These are phyloP conservation scores for Euzophera pinguis DNA, from an alignment of 2,888 invertebrate genomes.

Conservation along the genomic window DNA sequence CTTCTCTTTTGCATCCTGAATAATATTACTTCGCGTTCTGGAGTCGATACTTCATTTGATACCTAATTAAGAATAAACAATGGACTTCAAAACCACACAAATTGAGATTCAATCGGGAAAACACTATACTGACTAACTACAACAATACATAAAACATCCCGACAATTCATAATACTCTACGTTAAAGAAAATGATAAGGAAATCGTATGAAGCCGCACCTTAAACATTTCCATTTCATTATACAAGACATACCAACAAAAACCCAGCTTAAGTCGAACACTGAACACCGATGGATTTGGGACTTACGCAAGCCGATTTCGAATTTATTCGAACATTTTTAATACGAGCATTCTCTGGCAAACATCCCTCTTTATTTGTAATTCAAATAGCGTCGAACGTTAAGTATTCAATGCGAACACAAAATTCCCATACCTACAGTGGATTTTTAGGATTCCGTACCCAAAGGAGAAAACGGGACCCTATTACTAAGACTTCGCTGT, in stretches of 20 bases:
- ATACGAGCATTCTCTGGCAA: conserved; percentile 22
- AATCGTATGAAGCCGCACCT: neutral
- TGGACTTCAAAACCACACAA: no score
- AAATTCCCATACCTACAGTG: conserved; percentile 20
- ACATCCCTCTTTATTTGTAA: conserved; percentile 22
- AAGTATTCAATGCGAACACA: conserved; percentile 25
- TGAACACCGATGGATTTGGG: conserved; percentile 8
- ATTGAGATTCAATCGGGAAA: no score
- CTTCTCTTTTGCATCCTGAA: no score
- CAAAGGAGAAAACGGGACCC: no score
- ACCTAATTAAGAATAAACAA: no score
- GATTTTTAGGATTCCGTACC: no score
- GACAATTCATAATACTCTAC: neutral
- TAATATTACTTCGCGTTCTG: no score
- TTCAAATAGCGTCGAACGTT: conserved; percentile 23
- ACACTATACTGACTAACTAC: no score
- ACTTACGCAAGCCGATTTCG: neutral
- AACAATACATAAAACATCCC: no score
- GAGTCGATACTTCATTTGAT: no score
- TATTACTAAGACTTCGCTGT: no score
- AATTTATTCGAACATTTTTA: conserved; percentile 17
- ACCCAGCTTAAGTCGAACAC: neutral
- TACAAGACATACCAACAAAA: neutral
- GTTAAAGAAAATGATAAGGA: neutral
- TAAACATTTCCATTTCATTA: neutral